Conservation (phyloP, 2,797 vertebrate species). For the Trichosurus vulpecula region DNA sequence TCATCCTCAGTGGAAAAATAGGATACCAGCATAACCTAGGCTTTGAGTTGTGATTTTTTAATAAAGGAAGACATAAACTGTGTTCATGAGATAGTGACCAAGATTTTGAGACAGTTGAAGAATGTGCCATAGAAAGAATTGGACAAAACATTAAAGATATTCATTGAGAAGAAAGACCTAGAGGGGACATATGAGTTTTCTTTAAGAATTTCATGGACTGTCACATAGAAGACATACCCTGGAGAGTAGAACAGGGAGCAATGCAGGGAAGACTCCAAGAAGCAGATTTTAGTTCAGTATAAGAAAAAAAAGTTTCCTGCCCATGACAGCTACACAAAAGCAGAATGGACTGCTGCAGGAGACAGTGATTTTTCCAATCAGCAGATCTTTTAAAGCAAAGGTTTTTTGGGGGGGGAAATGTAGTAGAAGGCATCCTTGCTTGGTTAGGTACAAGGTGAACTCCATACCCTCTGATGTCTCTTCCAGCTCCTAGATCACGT, state of each 20-base stretch:
- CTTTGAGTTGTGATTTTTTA: background rate
- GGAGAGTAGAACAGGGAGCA: background rate
- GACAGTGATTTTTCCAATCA: background rate
- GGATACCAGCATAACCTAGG: background rate
- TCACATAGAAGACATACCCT: background rate
- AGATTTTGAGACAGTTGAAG: background rate
- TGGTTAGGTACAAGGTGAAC: background rate
- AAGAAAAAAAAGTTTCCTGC: background rate
- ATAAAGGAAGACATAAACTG: background rate
- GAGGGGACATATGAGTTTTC: background rate
- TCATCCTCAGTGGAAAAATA: background rate
- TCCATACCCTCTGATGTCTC: background rate
- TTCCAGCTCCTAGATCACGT: background rate
- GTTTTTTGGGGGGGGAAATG: background rate
- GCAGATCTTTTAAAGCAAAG: background rate
- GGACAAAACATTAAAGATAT: background rate
- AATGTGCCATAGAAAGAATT: background rate
- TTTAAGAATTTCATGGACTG: background rate
- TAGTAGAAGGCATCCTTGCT: background rate
- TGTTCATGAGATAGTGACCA: background rate
- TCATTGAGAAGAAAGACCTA: background rate
- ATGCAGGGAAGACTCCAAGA: background rate
- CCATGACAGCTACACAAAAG: background rate
- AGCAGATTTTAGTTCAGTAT: background rate
- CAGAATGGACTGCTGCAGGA: background rate